These are phyloP conservation scores for Acholoe squamosa DNA, from an alignment of 2,888 invertebrate genomes.

Conservation along the genomic window DNA sequence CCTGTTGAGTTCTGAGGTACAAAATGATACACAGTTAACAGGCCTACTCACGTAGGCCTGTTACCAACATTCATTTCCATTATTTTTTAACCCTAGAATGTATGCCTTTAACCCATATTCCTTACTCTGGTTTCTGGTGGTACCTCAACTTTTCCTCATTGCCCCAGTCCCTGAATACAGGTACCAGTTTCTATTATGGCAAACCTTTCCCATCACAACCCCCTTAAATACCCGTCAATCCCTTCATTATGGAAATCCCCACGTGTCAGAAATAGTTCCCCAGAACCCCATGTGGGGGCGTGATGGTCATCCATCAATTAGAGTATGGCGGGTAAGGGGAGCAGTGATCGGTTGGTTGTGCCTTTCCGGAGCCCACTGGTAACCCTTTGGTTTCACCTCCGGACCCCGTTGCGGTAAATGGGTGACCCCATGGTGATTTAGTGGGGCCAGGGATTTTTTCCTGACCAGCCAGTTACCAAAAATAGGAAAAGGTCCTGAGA, in stretches of 20 bases:
- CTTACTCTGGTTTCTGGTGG: too few species aligned
- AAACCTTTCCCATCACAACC: neutral
- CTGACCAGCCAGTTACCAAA: too few species aligned
- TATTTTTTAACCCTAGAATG: too few species aligned
- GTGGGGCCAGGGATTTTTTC: neutral
- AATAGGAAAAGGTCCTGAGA: too few species aligned
- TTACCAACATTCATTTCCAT: too few species aligned
- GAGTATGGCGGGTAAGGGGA: neutral
- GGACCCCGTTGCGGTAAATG: neutral
- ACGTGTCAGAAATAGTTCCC: neutral
- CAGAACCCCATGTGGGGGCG: neutral
- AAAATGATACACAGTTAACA: too few species aligned
- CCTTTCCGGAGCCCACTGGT: neutral
- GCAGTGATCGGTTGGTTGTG: neutral
- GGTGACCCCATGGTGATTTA: neutral
- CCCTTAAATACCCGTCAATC: neutral
- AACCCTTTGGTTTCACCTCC: conserved; percentile 21
- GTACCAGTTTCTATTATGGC: conserved; percentile 5
- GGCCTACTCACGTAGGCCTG: too few species aligned
- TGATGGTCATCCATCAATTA: conserved; percentile 3
- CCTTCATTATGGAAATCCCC: conserved; percentile 2
- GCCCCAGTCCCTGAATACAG: neutral
- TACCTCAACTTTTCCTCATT: neutral
- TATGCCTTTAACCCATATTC: too few species aligned
- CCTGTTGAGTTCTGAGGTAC: too few species aligned